phyloP scores from a whole-genome alignment of 2,888 invertebrate species.

The Ctenicera cuprea region DNA sequence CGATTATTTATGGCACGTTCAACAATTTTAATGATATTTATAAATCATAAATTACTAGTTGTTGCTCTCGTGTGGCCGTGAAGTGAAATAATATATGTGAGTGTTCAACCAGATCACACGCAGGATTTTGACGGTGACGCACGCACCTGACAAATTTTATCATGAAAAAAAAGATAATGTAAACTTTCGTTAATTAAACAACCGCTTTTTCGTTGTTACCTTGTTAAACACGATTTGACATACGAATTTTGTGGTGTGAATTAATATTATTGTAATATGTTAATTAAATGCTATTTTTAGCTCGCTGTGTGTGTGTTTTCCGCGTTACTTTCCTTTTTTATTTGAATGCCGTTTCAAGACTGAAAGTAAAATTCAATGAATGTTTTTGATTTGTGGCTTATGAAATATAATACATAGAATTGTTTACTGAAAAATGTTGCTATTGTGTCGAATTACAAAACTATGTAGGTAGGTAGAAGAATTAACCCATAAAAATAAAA shows the following conservation, averaged over 20 bases:
- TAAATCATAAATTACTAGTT: constrained; percentile 7
- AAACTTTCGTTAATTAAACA: not conserved
- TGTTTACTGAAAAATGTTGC: no score
- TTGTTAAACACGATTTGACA: not conserved
- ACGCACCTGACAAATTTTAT: constrained; percentile 2
- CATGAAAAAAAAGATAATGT: not conserved
- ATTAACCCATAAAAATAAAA: no score
- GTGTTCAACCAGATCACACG: not conserved
- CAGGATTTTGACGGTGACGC: constrained; percentile 4
- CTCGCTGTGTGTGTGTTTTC: not conserved
- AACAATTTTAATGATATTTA: constrained; percentile 3
- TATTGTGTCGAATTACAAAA: no score
- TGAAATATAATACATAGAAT: not conserved
- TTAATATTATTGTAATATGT: constrained; percentile 7
- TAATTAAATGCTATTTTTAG: constrained; percentile 27
- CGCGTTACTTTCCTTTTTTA: constrained; percentile 22
- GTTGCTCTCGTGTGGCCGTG: not conserved
- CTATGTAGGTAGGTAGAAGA: no score
- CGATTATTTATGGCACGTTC: constrained; percentile 9
- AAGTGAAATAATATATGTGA: not conserved
- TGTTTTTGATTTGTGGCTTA: not conserved
- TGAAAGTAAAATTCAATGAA: not conserved
- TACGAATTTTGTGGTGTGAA: constrained; percentile 2
- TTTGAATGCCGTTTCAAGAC: not conserved
- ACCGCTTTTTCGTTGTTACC: not conserved